Base-by-base conservation (phyloP, 2,888 invertebrate genomes). In the Campoplex capitator region DNA sequence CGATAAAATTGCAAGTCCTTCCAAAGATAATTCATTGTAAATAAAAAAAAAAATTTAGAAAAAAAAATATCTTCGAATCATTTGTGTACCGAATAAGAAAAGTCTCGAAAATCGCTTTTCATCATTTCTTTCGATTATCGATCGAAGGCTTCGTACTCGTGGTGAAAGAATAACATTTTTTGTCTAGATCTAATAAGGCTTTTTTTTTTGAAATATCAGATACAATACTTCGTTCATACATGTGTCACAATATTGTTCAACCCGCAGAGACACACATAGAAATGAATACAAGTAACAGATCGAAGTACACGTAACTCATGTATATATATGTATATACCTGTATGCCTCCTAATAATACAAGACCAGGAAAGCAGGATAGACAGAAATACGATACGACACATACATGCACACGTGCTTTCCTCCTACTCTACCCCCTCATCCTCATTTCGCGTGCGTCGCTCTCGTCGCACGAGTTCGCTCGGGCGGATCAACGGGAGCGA, bases 331-430 rank as follows among this genome's bases (percentile, higher is more conserved):
- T 54, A 35, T 82, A 68, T 78, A 62, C 67, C 42, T 68, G 71
- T 67, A 74, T 73, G 48, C 58, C n/a, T 58, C 74, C 83, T 86
- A 86, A 83, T 84, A 83, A 86, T 86, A 79, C 67, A 68, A 86
- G 58, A 76, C 28, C 78, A 45, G 74, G 74, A 78, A 62, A 82
- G 71, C 80, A 81, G 80, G 68, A 73, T 42, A 48, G 80, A 78
- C 70, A 77, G 86, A 81, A 84, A 86, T 86, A 84, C 81, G 84
- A 84, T 86, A 86, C 76, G 79, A 48, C 79, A 62, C 54, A 68
- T 65, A 84, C 65, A 77, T 83, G 75, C 85, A 74, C 80, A 67
- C 77, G 80, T 78, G 75, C 45, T 58, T 67, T 54, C 32, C 74
- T 54, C 16, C 67, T 54, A 42, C 32, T 74, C 42, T 51, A 18